Conservation (phyloP, 2,888 invertebrate species). For the Prostheceraeus crozeri region DNA sequence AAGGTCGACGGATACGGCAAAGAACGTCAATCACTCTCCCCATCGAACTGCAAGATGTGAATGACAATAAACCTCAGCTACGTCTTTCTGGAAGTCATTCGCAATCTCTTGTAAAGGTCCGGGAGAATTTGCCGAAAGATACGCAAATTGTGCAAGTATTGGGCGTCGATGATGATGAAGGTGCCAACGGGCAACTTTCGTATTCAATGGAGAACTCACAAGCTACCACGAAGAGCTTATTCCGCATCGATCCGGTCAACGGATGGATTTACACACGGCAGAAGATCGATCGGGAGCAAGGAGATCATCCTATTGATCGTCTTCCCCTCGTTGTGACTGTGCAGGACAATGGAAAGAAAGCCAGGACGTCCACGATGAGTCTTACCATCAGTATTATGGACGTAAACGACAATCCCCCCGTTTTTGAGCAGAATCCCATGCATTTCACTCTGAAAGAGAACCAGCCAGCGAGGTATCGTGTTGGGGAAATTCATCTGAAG, state of each 20-base stretch:
- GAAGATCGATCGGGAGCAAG: constrained; percentile 13
- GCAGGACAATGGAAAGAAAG: neutral
- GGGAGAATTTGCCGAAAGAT: neutral
- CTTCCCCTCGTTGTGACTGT: constrained; percentile 18
- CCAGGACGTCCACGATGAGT: neutral
- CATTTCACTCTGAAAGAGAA: constrained; percentile 5
- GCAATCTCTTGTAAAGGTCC: neutral
- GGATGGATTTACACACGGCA: constrained; percentile 4
- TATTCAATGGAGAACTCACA: neutral
- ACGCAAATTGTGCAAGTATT: neutral
- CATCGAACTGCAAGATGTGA: constrained; percentile 3
- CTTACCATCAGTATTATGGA: constrained; percentile 15
- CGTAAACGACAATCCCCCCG: constrained; percentile 23
- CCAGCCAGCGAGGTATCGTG: neutral
- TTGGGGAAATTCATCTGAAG: constrained; percentile 25
- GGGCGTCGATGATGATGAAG: constrained; percentile 9
- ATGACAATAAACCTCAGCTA: constrained; percentile 22
- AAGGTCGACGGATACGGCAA: too few species aligned
- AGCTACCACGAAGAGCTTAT: neutral
- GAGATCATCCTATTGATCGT: neutral
- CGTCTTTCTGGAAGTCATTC: neutral
- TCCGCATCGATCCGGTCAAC: constrained; percentile 6
- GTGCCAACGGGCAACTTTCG: constrained; percentile 6
- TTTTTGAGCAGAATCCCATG: constrained; percentile 23
- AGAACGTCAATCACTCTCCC: neutral